Base-by-base conservation (phyloP, 2,113 vertebrate genomes). In the Mormyrus lacerda region DNA sequence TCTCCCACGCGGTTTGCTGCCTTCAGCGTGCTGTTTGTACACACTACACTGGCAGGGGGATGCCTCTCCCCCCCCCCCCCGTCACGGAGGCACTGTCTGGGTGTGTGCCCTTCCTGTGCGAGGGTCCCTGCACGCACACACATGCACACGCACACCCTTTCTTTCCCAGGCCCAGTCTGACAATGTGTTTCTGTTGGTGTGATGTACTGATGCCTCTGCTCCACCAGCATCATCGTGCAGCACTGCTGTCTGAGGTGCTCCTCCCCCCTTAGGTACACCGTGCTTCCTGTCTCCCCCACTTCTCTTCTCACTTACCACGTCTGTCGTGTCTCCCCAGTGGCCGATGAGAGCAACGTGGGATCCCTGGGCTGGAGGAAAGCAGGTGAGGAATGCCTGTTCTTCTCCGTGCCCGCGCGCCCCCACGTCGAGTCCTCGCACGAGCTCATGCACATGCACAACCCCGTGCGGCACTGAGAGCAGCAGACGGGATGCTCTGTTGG, bases 101-200 rank as follows among this genome's bases (percentile, higher is more conserved):
- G 83, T 87, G 87, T 89, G 27, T 87, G 21, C 73, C 89, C 82
- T 69, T 87, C 44, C 82, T 24, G 39, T 47, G 42, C 4, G 42
- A 84, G 42, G 19, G 5, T 13, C 35, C 73, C 82, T 24, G 19
- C 44, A 42, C 82, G 90, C 82, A 90, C 90, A 89, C 42, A 45
- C 24, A 87, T 24, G 53, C 89, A 92, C 92, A 92, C 91, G 73
- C 92, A n/a, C 58, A 61, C 21, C 1, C 19, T 90, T 87, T 69
- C 91, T 92, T 92, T 93, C 89, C 91, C 91, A 91, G 92, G 83
- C 93, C 92, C 91, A 0, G 3, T 13, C 42, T 39, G 58, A 0
- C 58, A 61, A 8, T n/a, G 55, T 61, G 9, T 65, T 11, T 11
- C 58, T 65, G 8, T 65, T 11, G n/a, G 8, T 27, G 58, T 65